A percentile compares a stretch with the other conserved stretches of the same genome.
phyloP scores from a whole-genome alignment of 2,888 invertebrate genomes.

The Schrankia costaestrigalis region DNA sequence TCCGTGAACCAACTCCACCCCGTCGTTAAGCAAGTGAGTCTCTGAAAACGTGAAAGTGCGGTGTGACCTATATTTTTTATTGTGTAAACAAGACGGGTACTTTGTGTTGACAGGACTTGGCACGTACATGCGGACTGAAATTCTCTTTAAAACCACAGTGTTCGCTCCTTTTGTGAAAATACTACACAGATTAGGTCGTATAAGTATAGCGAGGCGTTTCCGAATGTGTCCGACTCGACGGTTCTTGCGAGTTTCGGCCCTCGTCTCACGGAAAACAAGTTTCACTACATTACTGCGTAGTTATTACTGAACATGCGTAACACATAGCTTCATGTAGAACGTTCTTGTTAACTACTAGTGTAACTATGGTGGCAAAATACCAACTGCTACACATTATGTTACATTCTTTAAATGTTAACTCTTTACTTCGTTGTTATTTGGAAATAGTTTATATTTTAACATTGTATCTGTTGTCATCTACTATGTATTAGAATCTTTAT shows the following conservation, averaged over 20 bases:
- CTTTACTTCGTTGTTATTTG: no score
- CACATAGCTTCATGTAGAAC: constrained; percentile 25
- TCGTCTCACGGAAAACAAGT: constrained; percentile 53
- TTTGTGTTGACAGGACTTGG: constrained; percentile 24
- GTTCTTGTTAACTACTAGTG: constrained; percentile 1
- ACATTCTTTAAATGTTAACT: no score
- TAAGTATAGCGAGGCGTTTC: constrained; percentile 9
- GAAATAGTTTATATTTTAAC: no score
- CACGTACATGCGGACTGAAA: constrained; percentile 8
- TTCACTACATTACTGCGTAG: constrained; percentile 34
- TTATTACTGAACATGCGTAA: constrained; percentile 23
- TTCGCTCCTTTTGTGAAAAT: constrained; percentile 1
- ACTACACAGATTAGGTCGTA: constrained; percentile 7
- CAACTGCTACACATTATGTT: not conserved
- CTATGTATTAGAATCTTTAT: no score
- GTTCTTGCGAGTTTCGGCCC: constrained; percentile 42
- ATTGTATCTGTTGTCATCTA: no score
- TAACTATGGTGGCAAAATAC: not conserved
- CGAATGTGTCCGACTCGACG: constrained; percentile 2
- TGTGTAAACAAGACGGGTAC: constrained; percentile 26
- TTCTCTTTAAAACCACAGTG: constrained; percentile 9
- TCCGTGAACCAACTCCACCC: constrained; percentile 22
- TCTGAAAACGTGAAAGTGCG: constrained; percentile 24
- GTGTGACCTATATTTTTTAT: constrained; percentile 32
- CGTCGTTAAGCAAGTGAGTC: constrained; percentile 15